Evolutionary conservation across 2,888 invertebrate species (phyloP), one percentile per base, ranked within the genome.

Genomic region (Spicauda simplicius): DNA sequence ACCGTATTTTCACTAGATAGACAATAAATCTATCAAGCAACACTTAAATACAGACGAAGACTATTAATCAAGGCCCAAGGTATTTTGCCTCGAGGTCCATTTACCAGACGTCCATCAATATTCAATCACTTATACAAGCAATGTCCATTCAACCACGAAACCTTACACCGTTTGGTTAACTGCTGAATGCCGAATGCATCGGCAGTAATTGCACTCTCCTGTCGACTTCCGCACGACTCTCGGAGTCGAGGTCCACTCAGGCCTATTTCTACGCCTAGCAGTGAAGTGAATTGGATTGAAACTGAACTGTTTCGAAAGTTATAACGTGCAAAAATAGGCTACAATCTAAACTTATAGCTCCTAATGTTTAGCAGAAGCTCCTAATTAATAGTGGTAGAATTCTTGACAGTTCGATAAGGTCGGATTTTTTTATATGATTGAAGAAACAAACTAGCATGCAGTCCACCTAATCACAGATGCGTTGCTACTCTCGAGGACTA

Each of bases 201-300:
- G 54, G 8, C 56, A 50, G 50, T 64, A 64, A 64, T 64, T 57
- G 64, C 64, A 57, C 64, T 57, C 33, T 30, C 12, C 64, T 64
- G 57, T 64, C 57, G 57, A 64, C 64, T 64, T 57, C 64, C 50
- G 56, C 37, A 57, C 12, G n/a, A 12, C n/a, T n/a, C n/a, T n/a
- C n/a, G n/a, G 45, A 45, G 45, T 37, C 45, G 45, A n/a, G n/a
- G n/a, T 45, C n/a, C n/a, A 45, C 45, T 45, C 45, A 45, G n/a
- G 45, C 45, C 45, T 45, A 6, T 45, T 41, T 41, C 45, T 45
- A 0, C n/a, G n/a, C 11, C 45, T 45, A 45, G 8, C 14, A 41
- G 41, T 3, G 14, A 41, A 41, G 45, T 45, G n/a, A n/a, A 45
- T 0, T 41, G 0, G 4, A 45, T n/a, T 45, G 45, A 37, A 12